phyloP scores from a whole-genome alignment of 2,113 vertebrate genomes.

The Rhinichthys klamathensis region DNA sequence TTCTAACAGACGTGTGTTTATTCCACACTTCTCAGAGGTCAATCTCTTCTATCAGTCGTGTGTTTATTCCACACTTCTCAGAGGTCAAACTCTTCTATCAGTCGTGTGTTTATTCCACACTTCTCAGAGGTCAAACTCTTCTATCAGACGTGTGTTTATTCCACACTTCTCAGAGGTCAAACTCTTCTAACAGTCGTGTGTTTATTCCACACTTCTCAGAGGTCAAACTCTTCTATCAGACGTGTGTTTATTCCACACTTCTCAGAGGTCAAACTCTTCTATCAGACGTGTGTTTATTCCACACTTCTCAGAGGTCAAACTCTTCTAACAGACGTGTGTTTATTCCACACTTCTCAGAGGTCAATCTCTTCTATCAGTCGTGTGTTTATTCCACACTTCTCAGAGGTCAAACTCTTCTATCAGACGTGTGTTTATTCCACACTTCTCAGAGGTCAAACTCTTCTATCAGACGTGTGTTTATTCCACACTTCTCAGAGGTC shows the following conservation, averaged over 20 bases:
- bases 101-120: not conserved
- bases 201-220: not conserved
- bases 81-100: too few relatives aligned
- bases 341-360: conserved; percentile 60
- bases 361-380: too few relatives aligned
- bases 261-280: too few relatives aligned
- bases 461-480: too few relatives aligned
- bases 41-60: not conserved
- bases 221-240: not conserved
- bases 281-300: not conserved
- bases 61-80: conserved; percentile 63
- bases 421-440: conserved; percentile 63
- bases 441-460: too few relatives aligned
- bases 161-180: conserved; percentile 58
- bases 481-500: not conserved
- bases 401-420: not conserved
- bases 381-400: not conserved
- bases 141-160: conserved; percentile 36
- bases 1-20: too few relatives aligned
- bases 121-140: not conserved
- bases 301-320: not conserved
- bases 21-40: not conserved
- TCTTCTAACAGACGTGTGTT: conserved; percentile 30
- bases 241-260: conserved; percentile 63
- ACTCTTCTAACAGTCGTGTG: too few relatives aligned